Evolutionary conservation across 2,888 invertebrate genomes (phyloP), one percentile per base, ranked within the genome.

Genomic region (Iphiclides podalirius): DNA sequence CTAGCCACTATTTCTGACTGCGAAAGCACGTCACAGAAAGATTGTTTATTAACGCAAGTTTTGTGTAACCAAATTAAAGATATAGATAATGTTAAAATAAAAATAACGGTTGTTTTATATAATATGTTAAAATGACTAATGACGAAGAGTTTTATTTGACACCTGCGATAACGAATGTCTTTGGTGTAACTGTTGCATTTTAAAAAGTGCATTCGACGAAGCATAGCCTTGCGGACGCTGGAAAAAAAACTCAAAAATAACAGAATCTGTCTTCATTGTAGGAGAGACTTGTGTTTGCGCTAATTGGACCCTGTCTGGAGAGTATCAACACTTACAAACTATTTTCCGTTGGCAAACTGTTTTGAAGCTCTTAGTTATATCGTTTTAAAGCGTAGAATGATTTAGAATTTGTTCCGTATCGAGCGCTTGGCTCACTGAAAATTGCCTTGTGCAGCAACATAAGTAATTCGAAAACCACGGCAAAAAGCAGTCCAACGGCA

Each of bases 221-320:
- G 26, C 37, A 23, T 28, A 16, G 14, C 26, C 14, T 40, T 35
- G 15, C 31, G 9, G 35, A 35, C 38, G 40, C 26, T 6, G 20
- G n/a, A 35, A 37, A 26, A 31, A 52, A 26, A 17, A 14, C 34
- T n/a, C 9, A 31, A 47, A 41, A 39, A 33, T 17, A 52, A 54
- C 47, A 54, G 52, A 72, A 72, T 64, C 66, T 66, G 64, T 64
- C 59, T 67, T 71, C 72, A 70, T 72, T 75, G 68, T 75, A 66
- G 71, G 67, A 65, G 70, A 66, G 60, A 57, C 66, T 67, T 65
- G 70, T 70, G 67, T 72, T 71, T 66, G 66, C 70, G 49, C 79
- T 80, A 79, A 79, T 80, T 80, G 79, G 72, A 66, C 3, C 33
- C 67, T 34, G 36, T 40, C 40, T 16, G 6, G 7, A 40, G 40